These are phyloP conservation scores for Yponomeuta plumbellus DNA, from an alignment of 2,888 invertebrate species.

Conservation along the genomic window DNA sequence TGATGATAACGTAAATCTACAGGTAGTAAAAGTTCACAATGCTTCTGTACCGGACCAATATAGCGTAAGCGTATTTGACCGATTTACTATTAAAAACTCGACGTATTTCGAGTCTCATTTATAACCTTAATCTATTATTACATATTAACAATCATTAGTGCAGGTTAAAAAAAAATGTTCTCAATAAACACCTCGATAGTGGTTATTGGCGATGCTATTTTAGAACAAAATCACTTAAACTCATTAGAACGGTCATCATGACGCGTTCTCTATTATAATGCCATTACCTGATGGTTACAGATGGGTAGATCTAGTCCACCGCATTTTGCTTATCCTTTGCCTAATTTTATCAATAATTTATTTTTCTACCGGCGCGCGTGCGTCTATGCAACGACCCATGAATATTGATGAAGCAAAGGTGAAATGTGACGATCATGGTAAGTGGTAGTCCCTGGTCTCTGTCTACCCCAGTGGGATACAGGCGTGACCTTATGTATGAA, in stretches of 20 bases:
- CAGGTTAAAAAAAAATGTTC: constrained; percentile 9
- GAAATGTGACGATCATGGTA: too few species aligned
- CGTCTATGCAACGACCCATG: too few species aligned
- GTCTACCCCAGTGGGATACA: too few species aligned
- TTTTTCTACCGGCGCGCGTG: too few species aligned
- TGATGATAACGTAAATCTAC: too few species aligned
- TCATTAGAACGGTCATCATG: constrained; percentile 32
- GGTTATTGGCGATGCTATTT: background rate
- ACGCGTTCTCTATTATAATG: constrained; percentile 34
- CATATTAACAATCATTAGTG: constrained; percentile 7
- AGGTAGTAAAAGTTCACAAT: too few species aligned
- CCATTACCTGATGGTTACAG: constrained; percentile 31
- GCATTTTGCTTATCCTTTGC: background rate
- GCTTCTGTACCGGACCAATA: too few species aligned
- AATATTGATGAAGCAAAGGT: too few species aligned
- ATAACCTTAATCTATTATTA: background rate
- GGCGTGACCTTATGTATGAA: too few species aligned
- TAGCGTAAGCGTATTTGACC: too few species aligned
- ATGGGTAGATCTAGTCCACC: constrained; percentile 25
- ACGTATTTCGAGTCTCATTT: background rate
- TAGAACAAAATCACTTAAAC: constrained; percentile 29
- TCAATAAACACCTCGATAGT: background rate
- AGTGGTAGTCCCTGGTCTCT: too few species aligned
- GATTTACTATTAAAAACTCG: too few species aligned
- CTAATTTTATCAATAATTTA: constrained; percentile 24